Evolutionary conservation across 2,888 invertebrate genomes (phyloP).

Genomic region (Apotomis capreana): DNA sequence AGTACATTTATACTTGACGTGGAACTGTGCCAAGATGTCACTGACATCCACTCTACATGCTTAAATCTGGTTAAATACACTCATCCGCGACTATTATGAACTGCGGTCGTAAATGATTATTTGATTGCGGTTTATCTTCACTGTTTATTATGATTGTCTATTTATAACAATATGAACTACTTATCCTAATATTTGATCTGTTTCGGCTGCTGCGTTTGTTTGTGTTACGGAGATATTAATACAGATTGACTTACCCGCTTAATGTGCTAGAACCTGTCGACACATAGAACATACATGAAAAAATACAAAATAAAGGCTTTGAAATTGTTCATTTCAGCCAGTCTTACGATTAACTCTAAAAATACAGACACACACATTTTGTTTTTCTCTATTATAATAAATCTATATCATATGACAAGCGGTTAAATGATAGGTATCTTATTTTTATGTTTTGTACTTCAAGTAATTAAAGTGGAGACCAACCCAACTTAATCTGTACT

Average conservation of each 20-base stretch:
- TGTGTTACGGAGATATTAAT: conserved; percentile 1
- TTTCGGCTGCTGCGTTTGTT: background rate
- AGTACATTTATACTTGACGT: conserved; percentile 76
- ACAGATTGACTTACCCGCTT: background rate
- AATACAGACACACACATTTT: too few species aligned
- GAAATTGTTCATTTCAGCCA: too few species aligned
- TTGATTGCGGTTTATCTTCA: background rate
- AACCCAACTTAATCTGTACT: too few species aligned
- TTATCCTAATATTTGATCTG: background rate
- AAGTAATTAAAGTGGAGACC: too few species aligned
- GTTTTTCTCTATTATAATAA: too few species aligned
- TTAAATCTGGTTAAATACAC: conserved; percentile 62
- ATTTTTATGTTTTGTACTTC: too few species aligned
- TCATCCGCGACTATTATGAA: conserved; percentile 18
- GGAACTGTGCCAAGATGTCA: conserved; percentile 80
- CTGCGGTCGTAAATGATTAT: conserved; percentile 23
- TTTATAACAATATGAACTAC: background rate
- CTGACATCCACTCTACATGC: conserved; percentile 70
- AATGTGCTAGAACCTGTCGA: background rate
- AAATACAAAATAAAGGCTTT: too few species aligned
- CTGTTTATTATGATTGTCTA: background rate
- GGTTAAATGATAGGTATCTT: too few species aligned
- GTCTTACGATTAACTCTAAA: too few species aligned
- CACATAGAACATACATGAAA: too few species aligned
- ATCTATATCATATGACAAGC: too few species aligned